Base-by-base conservation (phyloP, 2,113 vertebrate species). In the Psilopogon haemacephalus region DNA sequence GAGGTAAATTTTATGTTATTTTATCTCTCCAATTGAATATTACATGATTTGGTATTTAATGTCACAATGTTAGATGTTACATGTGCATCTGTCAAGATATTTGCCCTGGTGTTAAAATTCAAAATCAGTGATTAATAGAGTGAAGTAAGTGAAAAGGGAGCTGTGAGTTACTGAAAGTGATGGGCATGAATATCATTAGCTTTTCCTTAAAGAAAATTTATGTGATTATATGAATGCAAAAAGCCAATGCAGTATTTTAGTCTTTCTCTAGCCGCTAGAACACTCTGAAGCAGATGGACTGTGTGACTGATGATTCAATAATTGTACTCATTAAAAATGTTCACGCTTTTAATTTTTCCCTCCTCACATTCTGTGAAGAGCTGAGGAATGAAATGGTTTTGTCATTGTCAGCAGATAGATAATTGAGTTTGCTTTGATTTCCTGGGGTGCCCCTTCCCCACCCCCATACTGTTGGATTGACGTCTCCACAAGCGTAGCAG, bases 281-380 rank as follows among this genome's bases (percentile, higher is more conserved):
- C 82, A 67, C 91, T 97, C 56, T 30, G 90, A 96, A 98, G 93
- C 97, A 97, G 97, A 98, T 98, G 97, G 97, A 97, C 96, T 97
- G 93, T 97, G 95, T 98, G 95, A 98, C 96, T 97, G 97, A 98
- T 98, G 97, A 97, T 97, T 98, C 96, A 97, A 96, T 97, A 98
- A 97, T 97, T 97, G 95, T 54, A 75, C 97, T 98, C 97, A 98
- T 98, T 98, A 98, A 98, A 98, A 98, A 91, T 97, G 90, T 97
- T 97, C 97, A 97, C 46, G 89, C 96, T 98, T 98, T 97, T 98
- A 97, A 98, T 98, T 97, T 70, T 15, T 6, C 54, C 84, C 63
- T 77, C 72, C 91, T 79, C 88, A 76, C 91, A 96, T 97, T 97
- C 96, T 97, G 91, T 96, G 96, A 96, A 96, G 95, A 97, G 94